Evolutionary conservation across 2,113 vertebrate genomes (phyloP).

Genomic region (Ctenomys sociabilis): DNA sequence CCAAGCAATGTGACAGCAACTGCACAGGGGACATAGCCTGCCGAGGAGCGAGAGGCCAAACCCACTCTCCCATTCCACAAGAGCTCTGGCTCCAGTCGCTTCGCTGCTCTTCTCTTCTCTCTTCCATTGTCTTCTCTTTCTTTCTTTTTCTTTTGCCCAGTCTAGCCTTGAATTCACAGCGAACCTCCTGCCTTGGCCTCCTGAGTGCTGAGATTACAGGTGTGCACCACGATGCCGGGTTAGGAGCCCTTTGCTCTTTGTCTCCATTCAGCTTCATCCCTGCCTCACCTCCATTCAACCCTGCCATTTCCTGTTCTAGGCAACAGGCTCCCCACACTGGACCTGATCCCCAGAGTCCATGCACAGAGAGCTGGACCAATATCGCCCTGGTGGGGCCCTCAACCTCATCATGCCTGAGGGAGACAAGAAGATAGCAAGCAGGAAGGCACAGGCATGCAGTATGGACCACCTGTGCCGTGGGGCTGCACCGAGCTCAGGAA

Average conservation of each 20-base stretch:
- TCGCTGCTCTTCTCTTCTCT: neutral
- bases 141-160: neutral
- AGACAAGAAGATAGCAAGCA: slow-evolving; percentile 81
- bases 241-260: neutral
- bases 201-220: neutral
- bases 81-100: neutral
- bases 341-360: slow-evolving; percentile 52
- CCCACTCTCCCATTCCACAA: neutral
- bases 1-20: neutral
- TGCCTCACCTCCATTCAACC: neutral
- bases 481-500: neutral
- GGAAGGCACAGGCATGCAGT: neutral
- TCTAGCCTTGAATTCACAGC: neutral
- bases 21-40: neutral
- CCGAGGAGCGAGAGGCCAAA: neutral
- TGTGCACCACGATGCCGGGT: neutral
- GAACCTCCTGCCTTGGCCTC: neutral
- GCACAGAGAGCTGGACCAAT: slow-evolving; percentile 56
- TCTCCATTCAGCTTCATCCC: neutral
- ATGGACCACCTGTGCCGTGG: neutral
- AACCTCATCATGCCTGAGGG: slow-evolving; percentile 85
- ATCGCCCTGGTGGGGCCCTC: slow-evolving; percentile 86
- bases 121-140: too few relatives aligned
- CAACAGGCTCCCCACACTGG: neutral
- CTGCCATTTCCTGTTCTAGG: neutral